Base-by-base conservation (phyloP, 2,113 vertebrate species). In the Nannospalax galili region DNA sequence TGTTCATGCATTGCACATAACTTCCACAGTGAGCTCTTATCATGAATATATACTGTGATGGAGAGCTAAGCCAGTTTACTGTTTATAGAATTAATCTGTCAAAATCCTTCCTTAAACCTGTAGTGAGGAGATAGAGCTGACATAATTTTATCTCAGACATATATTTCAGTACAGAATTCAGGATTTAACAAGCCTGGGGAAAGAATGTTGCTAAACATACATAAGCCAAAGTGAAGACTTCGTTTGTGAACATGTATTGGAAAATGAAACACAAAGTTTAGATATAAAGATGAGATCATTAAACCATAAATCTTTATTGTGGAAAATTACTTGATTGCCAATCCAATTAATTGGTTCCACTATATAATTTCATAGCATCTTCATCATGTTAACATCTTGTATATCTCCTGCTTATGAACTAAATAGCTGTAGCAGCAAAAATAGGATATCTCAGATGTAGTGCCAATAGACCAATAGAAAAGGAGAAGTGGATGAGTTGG, bases 111-210 rank as follows among this genome's bases (percentile, higher is more conserved):
- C 20, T 56, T 72, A 93, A 95, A 48, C 79, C 58, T 95, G 16
- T 4, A 62, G 40, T 45, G 42, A 28, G 32, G 60, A 94, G 89
- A 94, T 14, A 73, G 32, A 70, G 52, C 24, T 70, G 45, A 90
- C 96, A 94, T 56, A 42, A 62, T 62, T 86, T 96, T 95, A 91
- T 89, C 80, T 88, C 91, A 92, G 60, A 86, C 65, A 87, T n/a
- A 35, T 70, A 92, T 95, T 95, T 97, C 91, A 97, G 75, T 91
- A 72, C 35, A 70, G 58, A 92, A 92, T 85, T 86, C 81, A 26
- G 60, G 20, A 69, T 45, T 28, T 86, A 78, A 74, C 73, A 67
- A 80, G 65, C 60, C n/a, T 35, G 48, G 19, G 62, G 48, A 74
- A 37, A 88, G 69, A 91, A 84, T 78, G 42, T 64, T 91, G 90